phyloP scores from a whole-genome alignment of 2,888 invertebrate genomes.

The Calephelis perditalis region DNA sequence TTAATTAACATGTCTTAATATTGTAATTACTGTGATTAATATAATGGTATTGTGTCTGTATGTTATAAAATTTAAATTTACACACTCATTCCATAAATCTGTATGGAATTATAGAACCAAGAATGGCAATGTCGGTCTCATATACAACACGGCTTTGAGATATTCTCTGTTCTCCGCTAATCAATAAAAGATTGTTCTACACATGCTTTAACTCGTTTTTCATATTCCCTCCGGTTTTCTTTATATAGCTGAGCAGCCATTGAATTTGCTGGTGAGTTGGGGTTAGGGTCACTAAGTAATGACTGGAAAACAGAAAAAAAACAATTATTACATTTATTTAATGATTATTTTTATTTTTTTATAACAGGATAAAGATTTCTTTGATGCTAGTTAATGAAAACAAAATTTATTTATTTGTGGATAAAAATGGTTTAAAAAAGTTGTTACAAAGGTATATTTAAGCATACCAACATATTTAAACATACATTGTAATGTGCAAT shows the following conservation, averaged over 20 bases:
- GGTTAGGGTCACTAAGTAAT: conserved; percentile 99
- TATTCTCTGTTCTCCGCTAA: conserved; percentile 75
- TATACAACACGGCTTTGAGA: conserved; percentile 43
- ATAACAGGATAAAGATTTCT: too few species aligned
- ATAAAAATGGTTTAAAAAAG: too few species aligned
- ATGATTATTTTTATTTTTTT: too few species aligned
- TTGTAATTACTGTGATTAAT: conserved; percentile 24
- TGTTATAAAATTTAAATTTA: conserved; percentile 37
- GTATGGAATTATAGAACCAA: conserved; percentile 17
- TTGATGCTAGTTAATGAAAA: too few species aligned
- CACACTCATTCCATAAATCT: conserved; percentile 55
- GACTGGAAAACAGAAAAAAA: conserved; percentile 84
- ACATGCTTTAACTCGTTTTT: conserved; percentile 99
- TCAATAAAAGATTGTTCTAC: conserved; percentile 99
- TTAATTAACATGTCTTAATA: conserved; percentile 26
- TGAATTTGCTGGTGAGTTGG: conserved; percentile 99
- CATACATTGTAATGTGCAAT: too few species aligned
- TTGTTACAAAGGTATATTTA: too few species aligned
- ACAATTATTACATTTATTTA: conserved; percentile 23
- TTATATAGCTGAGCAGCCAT: conserved; percentile 99
- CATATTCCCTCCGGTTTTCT: conserved; percentile 99
- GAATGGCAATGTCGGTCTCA: conserved; percentile 20
- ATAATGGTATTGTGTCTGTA: conserved; percentile 33
- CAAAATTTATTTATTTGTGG: too few species aligned
- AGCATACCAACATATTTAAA: too few species aligned